These are phyloP conservation scores for Huso huso DNA, from an alignment of 2,797 vertebrate species.

Conservation along the genomic window DNA sequence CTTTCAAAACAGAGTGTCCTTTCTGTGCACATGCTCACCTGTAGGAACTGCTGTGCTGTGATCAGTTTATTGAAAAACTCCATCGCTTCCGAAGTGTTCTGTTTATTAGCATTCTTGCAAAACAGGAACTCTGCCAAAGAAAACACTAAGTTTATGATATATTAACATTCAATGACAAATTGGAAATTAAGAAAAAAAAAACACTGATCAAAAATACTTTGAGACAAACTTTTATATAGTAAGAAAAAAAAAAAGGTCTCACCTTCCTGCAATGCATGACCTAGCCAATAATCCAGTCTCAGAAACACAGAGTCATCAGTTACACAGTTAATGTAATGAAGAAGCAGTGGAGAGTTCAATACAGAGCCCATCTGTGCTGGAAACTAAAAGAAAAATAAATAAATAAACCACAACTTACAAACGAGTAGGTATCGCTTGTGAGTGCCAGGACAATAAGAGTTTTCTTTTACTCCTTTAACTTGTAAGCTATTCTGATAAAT, in stretches of 20 bases:
- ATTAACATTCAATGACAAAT: no score
- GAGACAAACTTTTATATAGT: not conserved
- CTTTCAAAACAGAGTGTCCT: not conserved
- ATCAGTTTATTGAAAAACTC: conserved; percentile 68
- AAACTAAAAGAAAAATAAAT: conserved; percentile 58
- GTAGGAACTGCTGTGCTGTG: conserved; percentile 75
- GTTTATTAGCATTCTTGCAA: conserved; percentile 54
- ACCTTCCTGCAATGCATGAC: conserved; percentile 85
- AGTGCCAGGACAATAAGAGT: no score
- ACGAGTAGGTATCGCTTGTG: no score
- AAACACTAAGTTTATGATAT: not conserved
- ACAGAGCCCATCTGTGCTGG: conserved; percentile 90
- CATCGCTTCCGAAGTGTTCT: conserved; percentile 54
- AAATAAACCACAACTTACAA: no score
- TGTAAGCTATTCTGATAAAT: no score
- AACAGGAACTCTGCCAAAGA: conserved; percentile 69
- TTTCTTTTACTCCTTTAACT: no score
- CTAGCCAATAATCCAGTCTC: conserved; percentile 87
- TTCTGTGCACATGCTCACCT: conserved; percentile 52
- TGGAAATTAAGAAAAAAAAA: conserved; percentile 7
- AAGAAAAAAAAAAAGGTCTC: conserved; percentile 20
- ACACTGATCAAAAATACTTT: conserved; percentile 1
- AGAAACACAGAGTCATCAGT: conserved; percentile 78
- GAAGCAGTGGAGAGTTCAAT: conserved; percentile 68
- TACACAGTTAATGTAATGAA: conserved; percentile 83